Evolutionary conservation across 2,113 vertebrate genomes (phyloP), one percentile per base, ranked within the genome.

Genomic region (Thamnaconus septentrionalis): DNA sequence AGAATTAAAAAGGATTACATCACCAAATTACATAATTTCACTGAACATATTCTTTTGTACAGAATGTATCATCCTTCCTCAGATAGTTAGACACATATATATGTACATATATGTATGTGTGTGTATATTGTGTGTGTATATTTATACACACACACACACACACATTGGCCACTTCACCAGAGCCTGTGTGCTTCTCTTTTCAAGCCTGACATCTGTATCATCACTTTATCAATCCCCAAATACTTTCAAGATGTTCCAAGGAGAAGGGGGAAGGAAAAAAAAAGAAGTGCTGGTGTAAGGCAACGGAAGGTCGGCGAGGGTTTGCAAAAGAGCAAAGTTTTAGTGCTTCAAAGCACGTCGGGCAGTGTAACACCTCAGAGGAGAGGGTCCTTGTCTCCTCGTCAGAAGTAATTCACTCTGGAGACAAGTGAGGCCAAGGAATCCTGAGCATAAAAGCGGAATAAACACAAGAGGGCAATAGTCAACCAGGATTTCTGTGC

Each of bases 401-500:
- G 78, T 59, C 10, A 58, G 64, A 53, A 6, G 11, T 71, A 48
- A 76, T 71, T 76, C 54, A 83, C 53, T 43, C 39, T 39, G 54
- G 54, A 50, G 71, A 73, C n/a, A 59, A 69, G 56, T 60, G 68
- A 5, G 12, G 59, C 53, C n/a, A 11, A 62, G 54, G 40, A 76
- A 85, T 72, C 59, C 62, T 10, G 3, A 64, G 69, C 56, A 79
- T 5, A 66, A 74, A 44, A 80, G 78, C 63, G 44, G 49, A 64
- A 84, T 79, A 90, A 88, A 92, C 88, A 91, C 88, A 91, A 92
- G 89, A 91, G 89, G 88, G 87, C 89, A 92, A 90, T 73, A 85
- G 80, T 82, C 88, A 86, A 85, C 87, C 82, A 88, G 64, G 66
- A 88, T 84, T 69, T 73, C 71, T 66, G 64, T 8, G 18, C 18